A percentile compares a stretch with the other conserved stretches of the same genome.
phyloP scores from a whole-genome alignment of 2,797 vertebrate species.

The Myripristis murdjan region DNA sequence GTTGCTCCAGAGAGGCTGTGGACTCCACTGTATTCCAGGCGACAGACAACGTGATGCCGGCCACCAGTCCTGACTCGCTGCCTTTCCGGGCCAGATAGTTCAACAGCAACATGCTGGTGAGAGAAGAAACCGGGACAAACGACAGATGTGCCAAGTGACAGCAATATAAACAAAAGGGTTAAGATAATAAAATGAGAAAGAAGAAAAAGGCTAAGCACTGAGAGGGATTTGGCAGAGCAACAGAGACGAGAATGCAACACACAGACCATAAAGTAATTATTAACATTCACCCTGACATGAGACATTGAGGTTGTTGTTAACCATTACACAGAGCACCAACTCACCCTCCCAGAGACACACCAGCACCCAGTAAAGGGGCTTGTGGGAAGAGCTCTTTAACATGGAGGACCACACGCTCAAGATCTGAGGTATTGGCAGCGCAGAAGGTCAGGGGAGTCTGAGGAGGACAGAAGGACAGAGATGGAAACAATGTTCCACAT shows the following conservation, averaged over 20 bases:
- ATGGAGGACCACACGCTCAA: constrained; percentile 85
- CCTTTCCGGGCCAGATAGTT: constrained; percentile 86
- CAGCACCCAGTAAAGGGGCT: constrained; percentile 87
- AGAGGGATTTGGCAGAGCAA: neutral
- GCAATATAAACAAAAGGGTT: neutral
- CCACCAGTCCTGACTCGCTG: constrained; percentile 78
- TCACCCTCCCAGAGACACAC: constrained; percentile 92
- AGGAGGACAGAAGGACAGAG: constrained; percentile 18
- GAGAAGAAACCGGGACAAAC: neutral
- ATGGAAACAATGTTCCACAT: neutral
- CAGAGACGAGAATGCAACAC: constrained; percentile 27
- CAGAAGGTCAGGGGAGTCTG: constrained; percentile 90
- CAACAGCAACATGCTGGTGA: constrained; percentile 85
- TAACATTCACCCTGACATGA: neutral
- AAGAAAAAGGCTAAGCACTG: neutral
- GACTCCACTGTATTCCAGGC: constrained; percentile 87
- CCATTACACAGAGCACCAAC: constrained; percentile 23
- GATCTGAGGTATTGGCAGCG: constrained; percentile 87
- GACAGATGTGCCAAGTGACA: neutral
- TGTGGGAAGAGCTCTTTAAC: constrained; percentile 78
- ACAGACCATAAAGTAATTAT: no score
- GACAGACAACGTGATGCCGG: constrained; percentile 86
- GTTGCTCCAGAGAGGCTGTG: constrained; percentile 84
- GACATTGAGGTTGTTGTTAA: neutral
- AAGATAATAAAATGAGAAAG: neutral